A percentile compares a stretch with the other conserved stretches of the same genome.
phyloP scores from a whole-genome alignment of 2,113 vertebrate genomes.

The Embiotoca jacksoni region DNA sequence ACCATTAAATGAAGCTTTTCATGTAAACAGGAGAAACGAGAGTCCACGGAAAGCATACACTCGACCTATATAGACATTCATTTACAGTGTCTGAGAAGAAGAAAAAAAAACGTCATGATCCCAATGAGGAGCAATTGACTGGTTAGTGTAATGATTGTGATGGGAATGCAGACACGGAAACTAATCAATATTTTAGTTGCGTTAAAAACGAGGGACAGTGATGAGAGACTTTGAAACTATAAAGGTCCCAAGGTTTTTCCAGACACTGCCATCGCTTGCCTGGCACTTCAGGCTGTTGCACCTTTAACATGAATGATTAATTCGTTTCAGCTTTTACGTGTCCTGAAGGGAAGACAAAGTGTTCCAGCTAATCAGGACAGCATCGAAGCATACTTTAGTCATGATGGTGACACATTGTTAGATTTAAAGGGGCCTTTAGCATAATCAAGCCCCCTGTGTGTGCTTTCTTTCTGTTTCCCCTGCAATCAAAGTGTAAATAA shows the following conservation, averaged over 20 bases:
- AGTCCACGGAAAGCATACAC: neutral
- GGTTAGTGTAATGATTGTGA: constrained; percentile 38
- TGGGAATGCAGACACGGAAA: constrained; percentile 39
- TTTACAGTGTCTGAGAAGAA: constrained; percentile 1
- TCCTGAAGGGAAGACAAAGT: constrained; percentile 42
- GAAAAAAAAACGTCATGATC: constrained; percentile 18
- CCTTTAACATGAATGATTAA: constrained; percentile 62
- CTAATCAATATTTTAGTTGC: constrained; percentile 62
- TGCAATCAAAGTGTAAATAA: neutral
- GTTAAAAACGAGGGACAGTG: constrained; percentile 18
- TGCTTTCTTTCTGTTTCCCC: neutral
- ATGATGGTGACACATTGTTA: constrained; percentile 4
- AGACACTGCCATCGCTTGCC: constrained; percentile 21
- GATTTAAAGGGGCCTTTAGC: constrained; percentile 28
- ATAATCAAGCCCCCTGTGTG: neutral
- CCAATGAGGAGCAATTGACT: constrained; percentile 8
- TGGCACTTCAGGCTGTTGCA: constrained; percentile 41
- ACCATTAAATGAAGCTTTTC: constrained; percentile 5
- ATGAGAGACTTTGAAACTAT: constrained; percentile 45
- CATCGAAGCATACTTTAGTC: constrained; percentile 40
- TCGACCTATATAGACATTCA: neutral
- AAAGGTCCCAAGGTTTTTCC: constrained; percentile 17
- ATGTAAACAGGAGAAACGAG: neutral
- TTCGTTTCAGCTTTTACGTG: constrained; percentile 54
- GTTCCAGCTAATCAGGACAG: constrained; percentile 43